A percentile compares a stretch with the other conserved stretches of the same genome.
Evolutionary conservation across 2,113 vertebrate genomes (phyloP).

Genomic region (Pterocles gutturalis): DNA sequence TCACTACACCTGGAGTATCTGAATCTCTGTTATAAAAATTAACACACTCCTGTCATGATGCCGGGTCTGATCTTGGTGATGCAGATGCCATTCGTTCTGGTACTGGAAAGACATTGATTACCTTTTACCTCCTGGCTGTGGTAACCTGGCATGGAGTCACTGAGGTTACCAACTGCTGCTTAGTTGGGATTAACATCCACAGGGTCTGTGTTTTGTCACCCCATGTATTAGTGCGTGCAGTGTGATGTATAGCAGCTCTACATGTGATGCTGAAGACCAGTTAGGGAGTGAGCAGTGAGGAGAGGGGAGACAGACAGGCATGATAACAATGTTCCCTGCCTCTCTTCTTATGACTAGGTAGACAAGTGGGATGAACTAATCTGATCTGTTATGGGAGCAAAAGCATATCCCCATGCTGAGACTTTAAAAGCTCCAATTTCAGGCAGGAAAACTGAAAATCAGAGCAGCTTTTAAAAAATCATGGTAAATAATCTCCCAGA

Average conservation of each 20-base stretch:
- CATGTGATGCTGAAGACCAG: neutral
- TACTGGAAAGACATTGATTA: neutral
- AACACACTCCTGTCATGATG: fast-evolving
- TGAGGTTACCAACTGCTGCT: neutral
- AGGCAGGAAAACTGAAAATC: neutral
- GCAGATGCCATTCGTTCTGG: neutral
- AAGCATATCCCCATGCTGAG: fast-evolving
- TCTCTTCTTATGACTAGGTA: neutral
- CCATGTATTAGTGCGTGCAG: too few species aligned
- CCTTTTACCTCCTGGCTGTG: neutral
- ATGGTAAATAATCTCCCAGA: neutral
- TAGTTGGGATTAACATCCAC: neutral
- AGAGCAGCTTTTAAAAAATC: neutral
- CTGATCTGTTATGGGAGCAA: fast-evolving
- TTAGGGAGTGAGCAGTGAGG: neutral
- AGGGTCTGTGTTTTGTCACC: neutral
- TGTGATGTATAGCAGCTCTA: neutral
- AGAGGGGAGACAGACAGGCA: neutral
- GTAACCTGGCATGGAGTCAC: fast-evolving
- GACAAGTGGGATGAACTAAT: neutral
- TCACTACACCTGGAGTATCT: neutral
- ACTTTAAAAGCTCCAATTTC: neutral
- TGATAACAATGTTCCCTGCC: neutral
- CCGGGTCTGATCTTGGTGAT: neutral
- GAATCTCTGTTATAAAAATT: neutral